Evolutionary conservation across 2,888 invertebrate species (phyloP), one percentile per base, ranked within the genome.

Genomic region (Ramazzottius varieornatus): DNA sequence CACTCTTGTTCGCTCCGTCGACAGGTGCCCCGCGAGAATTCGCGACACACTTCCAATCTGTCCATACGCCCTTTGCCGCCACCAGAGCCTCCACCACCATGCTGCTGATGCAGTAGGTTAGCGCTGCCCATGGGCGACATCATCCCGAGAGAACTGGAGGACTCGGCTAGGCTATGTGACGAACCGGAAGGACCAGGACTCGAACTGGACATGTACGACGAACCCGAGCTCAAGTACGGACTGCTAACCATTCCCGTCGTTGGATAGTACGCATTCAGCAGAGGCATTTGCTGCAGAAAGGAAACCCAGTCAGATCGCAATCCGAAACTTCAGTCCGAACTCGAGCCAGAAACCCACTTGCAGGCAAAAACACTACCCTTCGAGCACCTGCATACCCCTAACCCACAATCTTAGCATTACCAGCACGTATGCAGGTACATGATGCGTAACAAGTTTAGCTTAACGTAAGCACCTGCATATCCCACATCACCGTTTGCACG

Each of bases 11-110:
- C 90, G 79, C 87, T 85, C 81, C 92, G 88, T 84, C 90, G 88
- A 85, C 92, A 93, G 83, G 88, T 88, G 82, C 91, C 91, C 81
- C 91, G 88, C 85, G 88, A 87, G 86, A 86, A 92, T 85, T 93
- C 92, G 82, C 92, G 90, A 86, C 92, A 80, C 72, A 80, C 80
- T 80, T 80, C 74, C 67, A 72, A 67, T 54, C 54, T 32, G 68
- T 68, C 67, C 68, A 67, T 32, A 46, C 65, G 67, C 40, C 54
- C 32, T 64, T 46, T 33, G 63, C 20, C 32, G 33, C 68, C 32
- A 63, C 46, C 46, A 16, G 8, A 1, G 33, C 32, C 24, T 46
- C 64, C 66, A 63, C 33, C 20, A 64, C 33, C 2, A 20, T 34
- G 68, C 33, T 65, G 67, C 65, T 65, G 46, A 68, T 54, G 67